These are phyloP conservation scores for Spondyliosoma cantharus DNA, from an alignment of 2,797 vertebrate genomes.

Conservation along the genomic window DNA sequence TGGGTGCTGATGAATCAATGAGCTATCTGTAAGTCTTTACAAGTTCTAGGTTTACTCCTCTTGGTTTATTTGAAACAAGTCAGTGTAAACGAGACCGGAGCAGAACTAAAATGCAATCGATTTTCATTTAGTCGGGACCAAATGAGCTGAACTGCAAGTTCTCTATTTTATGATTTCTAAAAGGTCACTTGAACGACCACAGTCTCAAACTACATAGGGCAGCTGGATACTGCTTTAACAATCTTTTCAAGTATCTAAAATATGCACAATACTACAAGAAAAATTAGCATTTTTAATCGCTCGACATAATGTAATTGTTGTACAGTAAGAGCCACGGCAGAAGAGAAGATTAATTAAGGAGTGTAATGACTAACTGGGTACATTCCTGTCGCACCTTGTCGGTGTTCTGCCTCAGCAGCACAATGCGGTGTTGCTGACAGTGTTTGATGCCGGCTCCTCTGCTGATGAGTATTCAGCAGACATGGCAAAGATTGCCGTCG, in stretches of 20 bases:
- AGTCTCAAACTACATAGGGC: background rate
- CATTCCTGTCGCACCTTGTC: slow-evolving; percentile 51
- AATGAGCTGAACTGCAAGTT: background rate
- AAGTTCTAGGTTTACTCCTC: background rate
- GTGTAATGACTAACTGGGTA: slow-evolving; percentile 52
- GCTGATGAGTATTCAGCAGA: slow-evolving; percentile 60
- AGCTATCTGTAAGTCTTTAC: background rate
- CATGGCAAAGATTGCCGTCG: slow-evolving; percentile 62
- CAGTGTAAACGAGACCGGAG: background rate
- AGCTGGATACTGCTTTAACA: slow-evolving; percentile 20
- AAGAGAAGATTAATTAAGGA: slow-evolving; percentile 63
- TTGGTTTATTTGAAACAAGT: background rate
- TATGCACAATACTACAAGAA: slow-evolving; percentile 34
- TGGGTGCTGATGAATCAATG: background rate
- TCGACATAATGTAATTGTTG: slow-evolving; percentile 49
- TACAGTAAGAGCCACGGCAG: slow-evolving; percentile 42
- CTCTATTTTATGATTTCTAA: background rate
- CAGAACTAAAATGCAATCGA: background rate
- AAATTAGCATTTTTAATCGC: slow-evolving; percentile 70
- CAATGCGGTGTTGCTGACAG: slow-evolving; percentile 29
- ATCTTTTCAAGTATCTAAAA: slow-evolving; percentile 21
- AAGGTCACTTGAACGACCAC: background rate
- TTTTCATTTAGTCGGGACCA: too few relatives aligned
- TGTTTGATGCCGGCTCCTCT: slow-evolving; percentile 49
- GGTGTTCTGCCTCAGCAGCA: slow-evolving; percentile 60